Conservation (phyloP, 2,797 vertebrate genomes). For the Callimico goeldii region DNA sequence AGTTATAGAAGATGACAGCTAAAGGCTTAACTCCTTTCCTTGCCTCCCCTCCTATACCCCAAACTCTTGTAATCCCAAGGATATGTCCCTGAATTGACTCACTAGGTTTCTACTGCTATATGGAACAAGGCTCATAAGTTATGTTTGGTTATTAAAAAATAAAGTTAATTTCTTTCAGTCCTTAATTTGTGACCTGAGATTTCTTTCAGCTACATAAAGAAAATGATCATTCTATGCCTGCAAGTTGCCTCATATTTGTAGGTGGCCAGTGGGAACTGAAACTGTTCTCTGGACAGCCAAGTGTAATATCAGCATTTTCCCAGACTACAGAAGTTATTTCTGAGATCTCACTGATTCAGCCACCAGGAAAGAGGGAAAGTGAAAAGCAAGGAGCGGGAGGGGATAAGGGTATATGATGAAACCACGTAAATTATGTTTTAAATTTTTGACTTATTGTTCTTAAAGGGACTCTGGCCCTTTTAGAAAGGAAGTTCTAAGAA, state of each 20-base stretch:
- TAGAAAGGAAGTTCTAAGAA: slow-evolving; percentile 17
- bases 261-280: slow-evolving; percentile 27
- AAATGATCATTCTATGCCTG: slow-evolving; percentile 16
- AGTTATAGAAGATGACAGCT: neutral
- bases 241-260: slow-evolving; percentile 11
- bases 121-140: neutral
- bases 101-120: neutral
- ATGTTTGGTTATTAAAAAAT: slow-evolving; percentile 31
- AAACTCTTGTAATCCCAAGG: neutral
- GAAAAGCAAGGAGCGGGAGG: neutral
- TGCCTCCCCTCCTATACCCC: no score
- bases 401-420: neutral
- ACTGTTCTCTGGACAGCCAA: neutral
- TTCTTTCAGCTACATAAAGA: slow-evolving; percentile 43
- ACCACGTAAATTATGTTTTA: slow-evolving; percentile 36
- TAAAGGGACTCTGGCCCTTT: slow-evolving; percentile 28
- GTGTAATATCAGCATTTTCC: slow-evolving; percentile 28
- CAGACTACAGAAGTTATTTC: slow-evolving; percentile 20
- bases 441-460: slow-evolving; percentile 40
- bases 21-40: neutral
- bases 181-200: slow-evolving; percentile 28
- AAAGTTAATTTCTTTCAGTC: slow-evolving; percentile 17
- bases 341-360: neutral
- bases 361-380: neutral
- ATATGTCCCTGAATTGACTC: neutral